These are phyloP conservation scores for Eulemur albifrons DNA, from an alignment of 2,797 vertebrate genomes.

Conservation along the genomic window DNA sequence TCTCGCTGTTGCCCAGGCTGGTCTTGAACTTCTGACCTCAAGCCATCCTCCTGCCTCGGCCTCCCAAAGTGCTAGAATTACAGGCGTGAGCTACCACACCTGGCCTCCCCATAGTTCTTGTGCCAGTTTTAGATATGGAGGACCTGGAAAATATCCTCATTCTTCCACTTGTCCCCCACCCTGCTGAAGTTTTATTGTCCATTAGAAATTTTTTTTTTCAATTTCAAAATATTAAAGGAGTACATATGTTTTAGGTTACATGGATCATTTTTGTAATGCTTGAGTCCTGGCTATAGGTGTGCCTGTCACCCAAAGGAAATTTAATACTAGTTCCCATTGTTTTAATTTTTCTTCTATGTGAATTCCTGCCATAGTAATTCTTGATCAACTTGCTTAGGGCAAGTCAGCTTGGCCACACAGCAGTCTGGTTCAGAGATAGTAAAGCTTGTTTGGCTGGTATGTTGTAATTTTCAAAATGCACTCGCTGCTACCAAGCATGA, in stretches of 20 bases:
- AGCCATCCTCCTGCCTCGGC: background rate
- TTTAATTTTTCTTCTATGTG: conserved; percentile 1
- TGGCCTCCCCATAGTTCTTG: background rate
- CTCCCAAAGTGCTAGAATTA: background rate
- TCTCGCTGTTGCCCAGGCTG: background rate
- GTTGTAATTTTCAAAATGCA: conserved; percentile 66
- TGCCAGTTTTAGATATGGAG: background rate
- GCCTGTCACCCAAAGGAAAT: background rate
- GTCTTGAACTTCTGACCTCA: background rate
- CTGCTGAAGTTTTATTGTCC: background rate
- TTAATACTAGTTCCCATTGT: background rate
- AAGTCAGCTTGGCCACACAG: background rate
- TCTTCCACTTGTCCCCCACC: background rate
- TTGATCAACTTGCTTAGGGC: conserved; percentile 48
- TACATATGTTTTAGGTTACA: too few relatives aligned
- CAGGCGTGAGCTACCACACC: background rate
- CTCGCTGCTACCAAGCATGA: conserved; percentile 39
- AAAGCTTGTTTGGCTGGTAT: conserved; percentile 76
- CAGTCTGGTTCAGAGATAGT: conserved; percentile 33
- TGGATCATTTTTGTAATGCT: too few relatives aligned
- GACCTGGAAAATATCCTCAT: background rate
- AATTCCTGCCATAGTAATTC: background rate
- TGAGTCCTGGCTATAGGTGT: too few relatives aligned
- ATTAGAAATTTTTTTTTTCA: background rate
- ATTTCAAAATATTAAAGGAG: too few relatives aligned